Percentiles rank a stretch among this genome's conserved stretches.
Conservation (phyloP, 2,113 vertebrate species). For the Rynchops niger region DNA sequence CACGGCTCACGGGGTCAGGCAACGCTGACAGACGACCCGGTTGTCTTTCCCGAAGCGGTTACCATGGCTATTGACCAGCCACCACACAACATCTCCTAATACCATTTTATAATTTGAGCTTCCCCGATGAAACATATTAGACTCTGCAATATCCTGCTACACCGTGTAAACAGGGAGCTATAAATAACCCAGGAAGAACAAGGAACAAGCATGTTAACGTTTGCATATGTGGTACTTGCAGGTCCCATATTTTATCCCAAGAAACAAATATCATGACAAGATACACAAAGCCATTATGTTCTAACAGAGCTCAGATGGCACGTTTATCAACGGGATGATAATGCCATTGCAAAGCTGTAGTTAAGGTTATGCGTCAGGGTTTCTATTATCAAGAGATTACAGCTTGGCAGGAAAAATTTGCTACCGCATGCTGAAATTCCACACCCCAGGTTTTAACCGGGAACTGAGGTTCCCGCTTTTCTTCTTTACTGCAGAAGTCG, state of each 20-base stretch:
- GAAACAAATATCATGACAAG: conserved; percentile 66
- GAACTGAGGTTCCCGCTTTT: background rate
- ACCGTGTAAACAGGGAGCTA: conserved; percentile 39
- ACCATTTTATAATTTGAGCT: background rate
- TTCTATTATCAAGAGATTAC: conserved; percentile 36
- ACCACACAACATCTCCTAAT: background rate
- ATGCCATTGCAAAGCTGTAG: conserved; percentile 23
- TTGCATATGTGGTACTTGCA: conserved; percentile 40
- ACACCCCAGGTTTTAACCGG: background rate
- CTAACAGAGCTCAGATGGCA: conserved; percentile 53
- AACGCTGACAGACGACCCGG: background rate
- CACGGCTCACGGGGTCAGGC: background rate
- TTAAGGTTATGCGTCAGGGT: conserved; percentile 35
- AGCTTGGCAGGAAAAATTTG: conserved; percentile 9
- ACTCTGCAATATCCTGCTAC: conserved; percentile 32
- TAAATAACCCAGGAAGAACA: conserved; percentile 54
- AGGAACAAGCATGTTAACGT: conserved; percentile 36
- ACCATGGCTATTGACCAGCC: conserved; percentile 40
- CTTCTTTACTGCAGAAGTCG: background rate
- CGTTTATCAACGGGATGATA: conserved; percentile 41
- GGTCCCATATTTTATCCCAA: conserved; percentile 52
- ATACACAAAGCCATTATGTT: conserved; percentile 58
- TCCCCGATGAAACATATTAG: background rate
- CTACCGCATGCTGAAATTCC: background rate
- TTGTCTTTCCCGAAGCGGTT: background rate